Conservation (phyloP, 2,113 vertebrate genomes). For the Pygoscelis antarcticus region DNA sequence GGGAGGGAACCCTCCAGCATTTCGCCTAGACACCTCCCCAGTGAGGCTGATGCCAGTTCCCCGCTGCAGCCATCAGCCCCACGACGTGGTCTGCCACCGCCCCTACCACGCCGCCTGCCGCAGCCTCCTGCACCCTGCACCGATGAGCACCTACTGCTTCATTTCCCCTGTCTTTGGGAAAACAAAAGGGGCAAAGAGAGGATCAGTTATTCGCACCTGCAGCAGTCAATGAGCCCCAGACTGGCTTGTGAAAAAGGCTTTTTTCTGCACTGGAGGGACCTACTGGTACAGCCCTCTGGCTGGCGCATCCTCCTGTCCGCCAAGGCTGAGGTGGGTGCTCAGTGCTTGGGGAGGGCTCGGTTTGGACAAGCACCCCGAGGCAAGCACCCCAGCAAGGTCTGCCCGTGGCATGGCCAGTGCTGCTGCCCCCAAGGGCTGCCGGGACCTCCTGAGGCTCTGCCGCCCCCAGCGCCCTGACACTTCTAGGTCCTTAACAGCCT, state of each 20-base stretch:
- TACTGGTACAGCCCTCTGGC: not conserved
- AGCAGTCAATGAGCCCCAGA: not conserved
- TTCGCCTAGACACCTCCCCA: not conserved
- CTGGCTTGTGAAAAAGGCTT: not conserved
- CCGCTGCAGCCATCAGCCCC: not conserved
- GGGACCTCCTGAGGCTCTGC: not conserved
- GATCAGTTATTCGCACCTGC: too few species aligned
- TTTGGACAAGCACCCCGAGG: fast-evolving
- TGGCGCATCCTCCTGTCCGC: not conserved
- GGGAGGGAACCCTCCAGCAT: not conserved
- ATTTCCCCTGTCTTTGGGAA: not conserved
- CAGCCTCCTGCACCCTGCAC: not conserved
- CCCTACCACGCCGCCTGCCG: fast-evolving
- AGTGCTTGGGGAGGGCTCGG: fast-evolving
- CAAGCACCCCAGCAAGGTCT: not conserved
- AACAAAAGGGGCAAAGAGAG: not conserved
- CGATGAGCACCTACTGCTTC: not conserved
- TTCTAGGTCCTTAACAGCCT: not conserved
- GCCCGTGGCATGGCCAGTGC: fast-evolving
- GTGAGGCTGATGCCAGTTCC: not conserved
- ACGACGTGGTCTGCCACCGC: not conserved
- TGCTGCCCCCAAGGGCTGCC: not conserved
- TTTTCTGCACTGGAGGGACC: not conserved
- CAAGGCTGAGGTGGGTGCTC: not conserved
- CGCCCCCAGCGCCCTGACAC: fast-evolving